Evolutionary conservation across 2,888 invertebrate species (phyloP).

Genomic region (Bembecia ichneumoniformis): DNA sequence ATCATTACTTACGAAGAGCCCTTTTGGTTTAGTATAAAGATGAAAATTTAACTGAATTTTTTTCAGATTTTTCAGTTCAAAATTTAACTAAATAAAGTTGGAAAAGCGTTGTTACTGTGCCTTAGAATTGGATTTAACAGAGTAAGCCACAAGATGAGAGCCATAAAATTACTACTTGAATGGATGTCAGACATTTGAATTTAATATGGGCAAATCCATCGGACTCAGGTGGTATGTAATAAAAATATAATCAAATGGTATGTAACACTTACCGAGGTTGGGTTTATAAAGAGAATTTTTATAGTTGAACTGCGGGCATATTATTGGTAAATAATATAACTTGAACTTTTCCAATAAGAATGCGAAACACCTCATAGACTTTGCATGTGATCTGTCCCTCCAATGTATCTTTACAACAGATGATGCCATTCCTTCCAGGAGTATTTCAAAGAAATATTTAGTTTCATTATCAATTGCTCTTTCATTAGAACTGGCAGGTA

Average conservation of each 20-base stretch:
- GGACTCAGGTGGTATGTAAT: too few relatives aligned
- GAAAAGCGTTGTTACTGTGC: too few relatives aligned
- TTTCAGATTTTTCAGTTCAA: too few relatives aligned
- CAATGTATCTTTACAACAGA: conserved; percentile 92
- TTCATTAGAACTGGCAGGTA: conserved; percentile 88
- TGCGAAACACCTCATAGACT: conserved; percentile 87
- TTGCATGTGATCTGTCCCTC: conserved; percentile 85
- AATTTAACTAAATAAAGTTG: too few relatives aligned
- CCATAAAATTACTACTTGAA: too few relatives aligned
- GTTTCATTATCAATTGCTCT: conserved; percentile 87
- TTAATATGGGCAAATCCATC: too few relatives aligned
- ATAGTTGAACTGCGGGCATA: conserved; percentile 89
- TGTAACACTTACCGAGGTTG: conserved; percentile 74
- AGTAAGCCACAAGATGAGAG: too few relatives aligned
- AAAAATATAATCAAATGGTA: not conserved
- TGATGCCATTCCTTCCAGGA: conserved; percentile 92
- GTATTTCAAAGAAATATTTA: conserved; percentile 87
- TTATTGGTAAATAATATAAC: conserved; percentile 87
- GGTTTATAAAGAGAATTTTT: conserved; percentile 87
- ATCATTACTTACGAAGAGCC: too few relatives aligned
- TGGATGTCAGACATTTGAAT: too few relatives aligned
- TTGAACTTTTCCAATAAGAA: conserved; percentile 94
- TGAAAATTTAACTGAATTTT: too few relatives aligned
- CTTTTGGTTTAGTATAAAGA: too few relatives aligned
- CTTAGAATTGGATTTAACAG: too few relatives aligned